Evolutionary conservation across 2,113 vertebrate genomes (phyloP).

Genomic region (Tamias sibiricus): DNA sequence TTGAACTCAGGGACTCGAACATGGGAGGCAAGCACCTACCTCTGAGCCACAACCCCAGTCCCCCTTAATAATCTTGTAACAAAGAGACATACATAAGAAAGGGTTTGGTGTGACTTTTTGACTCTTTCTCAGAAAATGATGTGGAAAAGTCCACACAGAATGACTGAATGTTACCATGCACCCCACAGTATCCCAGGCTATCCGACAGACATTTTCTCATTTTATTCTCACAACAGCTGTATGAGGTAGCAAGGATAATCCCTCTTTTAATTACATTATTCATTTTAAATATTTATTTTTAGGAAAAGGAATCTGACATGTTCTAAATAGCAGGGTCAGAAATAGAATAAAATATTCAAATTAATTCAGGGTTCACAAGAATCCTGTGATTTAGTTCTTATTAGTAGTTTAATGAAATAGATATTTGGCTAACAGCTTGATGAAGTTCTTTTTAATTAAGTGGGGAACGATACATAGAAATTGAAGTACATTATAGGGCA

Average conservation of each 20-base stretch:
- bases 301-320: not conserved
- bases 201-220: not conserved
- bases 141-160: rapidly evolving
- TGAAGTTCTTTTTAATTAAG: not conserved
- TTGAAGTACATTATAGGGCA: not conserved
- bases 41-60: too few species aligned
- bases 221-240: not conserved
- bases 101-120: rapidly evolving
- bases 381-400: not conserved
- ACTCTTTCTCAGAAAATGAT: not conserved
- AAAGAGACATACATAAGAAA: not conserved
- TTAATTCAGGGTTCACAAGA: not conserved
- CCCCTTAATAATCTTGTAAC: too few species aligned
- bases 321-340: not conserved
- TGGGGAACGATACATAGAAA: not conserved
- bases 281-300: slow-evolving; percentile 24
- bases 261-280: not conserved
- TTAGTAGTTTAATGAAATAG: not conserved
- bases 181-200: not conserved
- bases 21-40: too few species aligned
- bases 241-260: not conserved
- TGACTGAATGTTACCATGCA: rapidly evolving
- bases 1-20: too few species aligned
- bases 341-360: not conserved
- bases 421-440: not conserved